Percentiles rank a stretch among this genome's conserved stretches.
phyloP scores from a whole-genome alignment of 1,140 invertebrate species.

The Anthonomus grandis region DNA sequence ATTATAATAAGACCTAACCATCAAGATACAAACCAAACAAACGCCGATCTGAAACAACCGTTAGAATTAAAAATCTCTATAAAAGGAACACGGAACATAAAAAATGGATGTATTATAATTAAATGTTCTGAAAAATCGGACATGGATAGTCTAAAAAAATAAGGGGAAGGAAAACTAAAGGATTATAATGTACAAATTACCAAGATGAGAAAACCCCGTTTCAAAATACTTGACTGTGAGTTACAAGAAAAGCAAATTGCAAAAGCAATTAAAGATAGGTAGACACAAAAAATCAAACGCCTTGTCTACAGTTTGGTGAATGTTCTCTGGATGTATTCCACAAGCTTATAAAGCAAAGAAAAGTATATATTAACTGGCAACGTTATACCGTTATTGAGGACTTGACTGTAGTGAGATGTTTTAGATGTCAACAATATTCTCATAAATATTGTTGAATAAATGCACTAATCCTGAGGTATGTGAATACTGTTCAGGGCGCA shows the following conservation, averaged over 20 bases:
- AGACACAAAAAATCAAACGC: neutral
- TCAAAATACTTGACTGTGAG: neutral
- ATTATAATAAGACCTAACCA: neutral
- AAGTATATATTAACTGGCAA: neutral
- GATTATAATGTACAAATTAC: slow-evolving; percentile 2
- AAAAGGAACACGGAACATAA: neutral
- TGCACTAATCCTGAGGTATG: slow-evolving; percentile 1
- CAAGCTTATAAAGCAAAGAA: neutral
- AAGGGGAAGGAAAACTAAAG: neutral
- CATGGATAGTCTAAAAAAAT: neutral
- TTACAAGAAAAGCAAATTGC: no score
- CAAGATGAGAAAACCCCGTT: neutral
- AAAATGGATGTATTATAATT: neutral
- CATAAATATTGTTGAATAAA: slow-evolving; percentile 8
- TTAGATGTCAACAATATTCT: slow-evolving; percentile 11
- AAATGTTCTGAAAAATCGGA: neutral
- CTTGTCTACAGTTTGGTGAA: neutral
- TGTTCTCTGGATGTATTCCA: neutral
- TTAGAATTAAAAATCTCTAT: neutral
- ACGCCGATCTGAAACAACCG: neutral
- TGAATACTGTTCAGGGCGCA: slow-evolving; percentile 1
- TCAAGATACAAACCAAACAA: neutral
- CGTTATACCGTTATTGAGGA: slow-evolving; percentile 2
- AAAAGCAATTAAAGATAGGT: no score
- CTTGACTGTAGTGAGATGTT: slow-evolving; percentile 10